Percentiles rank a stretch among this genome's conserved stretches.
Evolutionary conservation across 2,113 vertebrate species (phyloP).

Genomic region (Onychorhynchus coronatus): DNA sequence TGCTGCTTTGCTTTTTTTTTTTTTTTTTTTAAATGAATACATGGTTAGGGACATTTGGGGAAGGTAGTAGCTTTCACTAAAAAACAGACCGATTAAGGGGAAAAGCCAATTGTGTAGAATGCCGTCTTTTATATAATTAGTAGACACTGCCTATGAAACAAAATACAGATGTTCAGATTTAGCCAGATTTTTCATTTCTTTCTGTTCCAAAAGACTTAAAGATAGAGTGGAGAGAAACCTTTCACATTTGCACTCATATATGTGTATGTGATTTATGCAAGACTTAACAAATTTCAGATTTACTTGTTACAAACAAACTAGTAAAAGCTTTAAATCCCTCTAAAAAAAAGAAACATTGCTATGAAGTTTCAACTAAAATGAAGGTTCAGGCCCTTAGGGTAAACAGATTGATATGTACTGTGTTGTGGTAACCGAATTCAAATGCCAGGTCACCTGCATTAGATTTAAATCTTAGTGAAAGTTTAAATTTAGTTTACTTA

Average conservation of each 20-base stretch:
- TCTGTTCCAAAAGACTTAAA: neutral
- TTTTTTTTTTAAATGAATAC: neutral
- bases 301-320: neutral
- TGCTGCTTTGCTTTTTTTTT: neutral
- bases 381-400: neutral
- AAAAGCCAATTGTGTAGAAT: neutral
- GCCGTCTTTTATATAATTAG: neutral
- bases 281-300: neutral
- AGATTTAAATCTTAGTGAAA: neutral
- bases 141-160: neutral
- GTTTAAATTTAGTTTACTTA: neutral
- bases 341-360: too few relatives aligned
- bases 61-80: neutral
- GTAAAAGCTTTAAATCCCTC: neutral
- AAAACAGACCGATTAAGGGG: neutral
- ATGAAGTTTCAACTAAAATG: neutral
- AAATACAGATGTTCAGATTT: neutral
- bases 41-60: fast-evolving
- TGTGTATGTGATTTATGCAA: neutral
- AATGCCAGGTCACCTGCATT: neutral
- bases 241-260: fast-evolving
- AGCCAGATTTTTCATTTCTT: neutral
- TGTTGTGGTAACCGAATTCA: neutral
- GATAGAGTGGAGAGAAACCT: neutral
- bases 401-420: neutral